A percentile compares a stretch with the other conserved stretches of the same genome.
Evolutionary conservation across 2,797 vertebrate genomes (phyloP).

Genomic region (Benthosema pterotum): DNA sequence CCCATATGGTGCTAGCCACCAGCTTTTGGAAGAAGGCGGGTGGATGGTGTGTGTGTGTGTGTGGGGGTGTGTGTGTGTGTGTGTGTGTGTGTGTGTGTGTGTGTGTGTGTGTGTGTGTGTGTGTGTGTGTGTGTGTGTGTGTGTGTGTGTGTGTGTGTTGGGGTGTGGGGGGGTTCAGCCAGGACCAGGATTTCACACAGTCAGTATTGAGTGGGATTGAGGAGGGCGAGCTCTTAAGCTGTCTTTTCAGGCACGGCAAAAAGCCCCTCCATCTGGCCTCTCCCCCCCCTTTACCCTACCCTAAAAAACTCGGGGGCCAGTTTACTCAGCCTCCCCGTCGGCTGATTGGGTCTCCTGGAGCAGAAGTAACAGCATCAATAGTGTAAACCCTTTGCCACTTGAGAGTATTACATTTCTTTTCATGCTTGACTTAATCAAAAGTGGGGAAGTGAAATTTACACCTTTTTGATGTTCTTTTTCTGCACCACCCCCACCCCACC

Average conservation of each 20-base stretch:
- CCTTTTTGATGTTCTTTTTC: constrained; percentile 99
- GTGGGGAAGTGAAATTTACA: constrained; percentile 99
- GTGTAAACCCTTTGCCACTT: constrained; percentile 98
- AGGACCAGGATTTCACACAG: constrained; percentile 97
- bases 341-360: constrained; percentile 98
- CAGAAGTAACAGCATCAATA: constrained; percentile 99
- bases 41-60: no score
- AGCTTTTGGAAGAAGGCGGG: constrained; percentile 80
- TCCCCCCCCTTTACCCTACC: no score
- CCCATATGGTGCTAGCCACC: constrained; percentile 86
- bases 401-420: constrained; percentile 99
- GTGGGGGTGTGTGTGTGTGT: no score
- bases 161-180: constrained; percentile 71
- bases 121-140: no score
- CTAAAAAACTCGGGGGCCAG: constrained; percentile 90
- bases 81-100: no score
- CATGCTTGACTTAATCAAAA: constrained; percentile 99
- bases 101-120: no score
- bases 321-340: constrained; percentile 94
- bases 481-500: no score
- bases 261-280: constrained; percentile 99
- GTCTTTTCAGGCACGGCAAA: constrained; percentile 97
- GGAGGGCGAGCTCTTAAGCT: constrained; percentile 99
- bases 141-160: no score
- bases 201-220: constrained; percentile 98